phyloP scores from a whole-genome alignment of 2,888 invertebrate genomes.

The Parasteatoda lunata region DNA sequence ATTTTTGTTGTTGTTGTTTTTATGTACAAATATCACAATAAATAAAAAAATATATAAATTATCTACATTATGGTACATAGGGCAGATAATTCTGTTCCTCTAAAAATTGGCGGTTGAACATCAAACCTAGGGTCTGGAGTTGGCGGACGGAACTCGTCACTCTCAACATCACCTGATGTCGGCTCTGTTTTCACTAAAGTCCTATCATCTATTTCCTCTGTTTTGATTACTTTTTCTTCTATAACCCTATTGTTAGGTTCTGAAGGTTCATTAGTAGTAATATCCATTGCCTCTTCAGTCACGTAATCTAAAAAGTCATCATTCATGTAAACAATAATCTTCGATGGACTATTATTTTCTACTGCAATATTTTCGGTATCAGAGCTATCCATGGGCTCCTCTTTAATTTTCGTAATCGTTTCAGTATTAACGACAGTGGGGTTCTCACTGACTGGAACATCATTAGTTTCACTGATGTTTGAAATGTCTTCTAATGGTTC shows the following conservation, averaged over 20 bases:
- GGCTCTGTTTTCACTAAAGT: not conserved
- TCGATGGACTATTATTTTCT: not conserved
- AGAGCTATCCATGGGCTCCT: not conserved
- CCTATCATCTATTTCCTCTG: not conserved
- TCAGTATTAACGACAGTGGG: not conserved
- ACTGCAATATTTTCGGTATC: conserved; percentile 4
- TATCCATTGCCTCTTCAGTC: too few species aligned
- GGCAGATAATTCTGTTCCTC: conserved; percentile 87
- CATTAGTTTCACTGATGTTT: not conserved
- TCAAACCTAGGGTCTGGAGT: conserved; percentile 76
- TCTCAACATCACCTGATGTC: not conserved
- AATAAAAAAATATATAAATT: conserved; percentile 9
- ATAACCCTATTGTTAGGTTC: too few species aligned
- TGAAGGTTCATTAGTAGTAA: too few species aligned
- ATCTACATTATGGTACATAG: conserved; percentile 82
- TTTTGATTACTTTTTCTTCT: not conserved
- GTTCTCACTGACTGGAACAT: not conserved
- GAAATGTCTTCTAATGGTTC: not conserved
- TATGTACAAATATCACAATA: conserved; percentile 60
- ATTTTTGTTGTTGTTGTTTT: not conserved
- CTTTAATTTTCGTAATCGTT: not conserved
- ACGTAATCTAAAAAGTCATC: not conserved
- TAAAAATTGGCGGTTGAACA: conserved; percentile 82
- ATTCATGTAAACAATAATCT: not conserved
- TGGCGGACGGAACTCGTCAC: conserved; percentile 75